phyloP scores from a whole-genome alignment of 2,797 vertebrate genomes.

The Acropternis orthonyx region DNA sequence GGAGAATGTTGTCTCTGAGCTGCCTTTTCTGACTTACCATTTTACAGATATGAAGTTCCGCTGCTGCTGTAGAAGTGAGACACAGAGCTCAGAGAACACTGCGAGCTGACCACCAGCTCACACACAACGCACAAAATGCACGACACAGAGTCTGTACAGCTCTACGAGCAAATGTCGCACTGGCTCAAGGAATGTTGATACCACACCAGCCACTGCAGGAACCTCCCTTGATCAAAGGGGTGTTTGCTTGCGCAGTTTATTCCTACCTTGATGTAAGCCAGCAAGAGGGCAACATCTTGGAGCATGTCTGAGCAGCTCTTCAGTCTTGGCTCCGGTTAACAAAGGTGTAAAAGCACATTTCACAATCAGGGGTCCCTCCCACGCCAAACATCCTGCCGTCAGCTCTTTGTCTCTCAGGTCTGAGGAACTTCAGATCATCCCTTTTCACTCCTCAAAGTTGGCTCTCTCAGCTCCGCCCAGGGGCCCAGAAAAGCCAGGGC shows the following conservation, averaged over 20 bases:
- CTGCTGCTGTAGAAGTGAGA: not conserved
- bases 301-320: slow-evolving; percentile 45
- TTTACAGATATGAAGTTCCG: not conserved
- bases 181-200: not conserved
- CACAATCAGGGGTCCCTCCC: slow-evolving; percentile 40
- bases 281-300: not conserved
- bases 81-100: not conserved
- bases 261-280: not conserved
- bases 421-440: not conserved
- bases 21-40: not conserved
- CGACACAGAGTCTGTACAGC: accelerated
- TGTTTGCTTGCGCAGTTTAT: not conserved
- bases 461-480: not conserved
- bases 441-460: not conserved
- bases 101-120: not conserved
- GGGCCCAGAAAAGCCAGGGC: not conserved
- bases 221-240: not conserved
- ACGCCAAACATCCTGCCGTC: not conserved
- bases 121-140: accelerated
- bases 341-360: not conserved
- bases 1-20: not conserved
- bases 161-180: not conserved
- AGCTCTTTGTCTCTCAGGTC: not conserved
- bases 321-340: not conserved
- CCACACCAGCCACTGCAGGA: not conserved